Evolutionary conservation across 2,888 invertebrate genomes (phyloP), one percentile per base, ranked within the genome.

Genomic region (Drosophila algonquin): DNA sequence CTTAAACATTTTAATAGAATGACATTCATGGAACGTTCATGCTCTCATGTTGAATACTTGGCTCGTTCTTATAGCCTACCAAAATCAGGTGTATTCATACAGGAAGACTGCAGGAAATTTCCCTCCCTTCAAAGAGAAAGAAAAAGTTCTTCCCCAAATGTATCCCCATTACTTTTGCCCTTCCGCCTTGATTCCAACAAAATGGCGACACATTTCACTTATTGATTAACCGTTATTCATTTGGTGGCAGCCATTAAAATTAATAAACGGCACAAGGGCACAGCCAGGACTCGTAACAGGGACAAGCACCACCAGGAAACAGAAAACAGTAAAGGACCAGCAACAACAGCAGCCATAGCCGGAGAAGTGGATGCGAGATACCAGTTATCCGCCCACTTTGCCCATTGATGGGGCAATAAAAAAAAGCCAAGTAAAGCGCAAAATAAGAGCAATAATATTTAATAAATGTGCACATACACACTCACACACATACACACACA

Each of bases 391-490:
- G 73, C 73, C 73, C 79, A 74, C 81, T 72, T 82, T 76, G 63
- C 59, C 71, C 60, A 74, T 64, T 67, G 63, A 63, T 63, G 57
- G n/a, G 74, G 84, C 87, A 74, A 87, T 84, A 86, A 21, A 88
- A 89, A 75, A 86, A 71, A 64, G 70, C 73, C 77, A 85, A 85
- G 82, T 75, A 78, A 67, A 83, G 75, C 73, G 76, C 70, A 87
- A 80, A 86, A 80, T 75, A 84, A 86, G 77, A 86, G 81, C 86
- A 88, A 81, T 81, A 83, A 81, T 80, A 83, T 90, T 90, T 91
- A 91, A 89, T 91, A 90, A 90, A 91, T 90, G 77, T 78, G 77
- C 79, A 76, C 67, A 70, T 44, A 73, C 67, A 70, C 59, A 63
- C 44, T 68, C 18, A 69, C 50, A 60, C 18, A 60, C 24, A 60